phyloP scores from a whole-genome alignment of 2,888 invertebrate species.

The Melanostoma scalare region DNA sequence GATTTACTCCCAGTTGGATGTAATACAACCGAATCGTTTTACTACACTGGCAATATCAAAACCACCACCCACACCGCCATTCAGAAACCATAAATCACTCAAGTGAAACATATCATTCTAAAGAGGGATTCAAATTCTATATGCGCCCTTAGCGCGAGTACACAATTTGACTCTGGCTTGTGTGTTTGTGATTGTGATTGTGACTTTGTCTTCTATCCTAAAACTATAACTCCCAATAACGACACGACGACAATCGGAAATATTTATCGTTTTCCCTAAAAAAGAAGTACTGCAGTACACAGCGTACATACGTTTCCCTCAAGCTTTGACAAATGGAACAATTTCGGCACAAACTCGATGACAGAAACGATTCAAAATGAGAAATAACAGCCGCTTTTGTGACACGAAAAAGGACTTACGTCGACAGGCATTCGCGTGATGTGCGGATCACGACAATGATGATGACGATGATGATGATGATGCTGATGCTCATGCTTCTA shows the following conservation, averaged over 20 bases:
- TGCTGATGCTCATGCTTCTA: slow-evolving; percentile 57
- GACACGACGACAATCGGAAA: slow-evolving; percentile 58
- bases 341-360: slow-evolving; percentile 61
- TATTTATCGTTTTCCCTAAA: slow-evolving; percentile 55
- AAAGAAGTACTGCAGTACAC: neutral
- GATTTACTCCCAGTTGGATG: slow-evolving; percentile 19
- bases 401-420: slow-evolving; percentile 72
- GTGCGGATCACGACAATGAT: slow-evolving; percentile 15
- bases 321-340: slow-evolving; percentile 68
- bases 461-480: slow-evolving; percentile 51
- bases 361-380: slow-evolving; percentile 72
- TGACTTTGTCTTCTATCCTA: slow-evolving; percentile 53
- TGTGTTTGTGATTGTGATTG: slow-evolving; percentile 23
- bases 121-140: slow-evolving; percentile 51
- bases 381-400: slow-evolving; percentile 70
- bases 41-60: slow-evolving; percentile 8
- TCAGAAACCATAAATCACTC: slow-evolving; percentile 64
- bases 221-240: slow-evolving; percentile 57
- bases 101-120: slow-evolving; percentile 41
- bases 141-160: slow-evolving; percentile 17
- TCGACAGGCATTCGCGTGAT: slow-evolving; percentile 35
- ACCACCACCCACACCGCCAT: slow-evolving; percentile 17
- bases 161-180: slow-evolving; percentile 47
- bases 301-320: neutral
- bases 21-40: slow-evolving; percentile 14